phyloP scores from a whole-genome alignment of 2,113 vertebrate genomes.

The Poeciliopsis turrubarensis region DNA sequence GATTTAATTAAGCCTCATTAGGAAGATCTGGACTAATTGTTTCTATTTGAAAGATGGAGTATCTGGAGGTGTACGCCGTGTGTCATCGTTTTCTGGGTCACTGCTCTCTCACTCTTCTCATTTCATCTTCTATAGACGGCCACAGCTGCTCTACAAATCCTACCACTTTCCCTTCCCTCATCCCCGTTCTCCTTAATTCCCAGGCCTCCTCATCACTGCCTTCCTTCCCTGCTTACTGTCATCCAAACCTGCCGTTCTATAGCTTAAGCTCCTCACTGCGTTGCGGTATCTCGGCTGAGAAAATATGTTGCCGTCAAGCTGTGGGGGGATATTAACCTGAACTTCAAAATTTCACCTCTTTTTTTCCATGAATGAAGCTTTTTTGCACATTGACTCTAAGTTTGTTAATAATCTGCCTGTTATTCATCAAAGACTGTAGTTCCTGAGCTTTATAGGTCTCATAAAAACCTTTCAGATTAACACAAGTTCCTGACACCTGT shows the following conservation, averaged over 20 bases:
- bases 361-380: constrained; percentile 30
- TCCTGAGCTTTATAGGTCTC: neutral
- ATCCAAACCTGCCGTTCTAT: constrained; percentile 44
- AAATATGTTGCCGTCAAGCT: constrained; percentile 48
- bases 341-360: constrained; percentile 47
- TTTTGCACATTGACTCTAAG: constrained; percentile 25
- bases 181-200: constrained; percentile 48
- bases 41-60: constrained; percentile 82
- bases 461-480: constrained; percentile 3
- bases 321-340: constrained; percentile 38
- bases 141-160: constrained; percentile 47
- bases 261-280: constrained; percentile 58
- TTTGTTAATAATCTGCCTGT: constrained; percentile 23
- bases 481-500: neutral
- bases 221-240: constrained; percentile 46
- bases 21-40: constrained; percentile 85
- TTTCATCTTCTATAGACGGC: constrained; percentile 46
- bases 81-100: constrained; percentile 80
- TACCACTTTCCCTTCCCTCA: constrained; percentile 14
- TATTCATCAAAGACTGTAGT: neutral
- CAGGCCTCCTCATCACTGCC: constrained; percentile 29
- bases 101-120: constrained; percentile 64
- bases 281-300: constrained; percentile 47
- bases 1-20: constrained; percentile 82
- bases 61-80: constrained; percentile 69